Base-by-base conservation (phyloP, 2,113 vertebrate genomes). In the Astur gentilis region DNA sequence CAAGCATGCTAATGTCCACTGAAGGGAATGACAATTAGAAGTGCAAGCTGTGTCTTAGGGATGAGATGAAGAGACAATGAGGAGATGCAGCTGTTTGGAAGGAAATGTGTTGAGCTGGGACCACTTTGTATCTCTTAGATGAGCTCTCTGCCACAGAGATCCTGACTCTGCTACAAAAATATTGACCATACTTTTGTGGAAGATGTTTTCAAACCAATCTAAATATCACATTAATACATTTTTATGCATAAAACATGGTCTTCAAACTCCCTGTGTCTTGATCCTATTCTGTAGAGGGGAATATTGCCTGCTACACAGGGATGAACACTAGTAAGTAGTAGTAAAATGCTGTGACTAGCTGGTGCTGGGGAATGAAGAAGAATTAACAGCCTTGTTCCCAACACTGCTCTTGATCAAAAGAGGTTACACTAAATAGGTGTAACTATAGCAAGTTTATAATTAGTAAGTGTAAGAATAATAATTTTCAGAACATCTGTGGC, bases 1-100 rank as follows among this genome's bases (percentile, higher is more conserved):
- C 78, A 93, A 95, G 87, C 71, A 70, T 77, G 73, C 81, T 94
- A 94, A 95, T 87, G 91, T 83, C 78, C 78, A 36, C 45, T 73
- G 71, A 94, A 96, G 78, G 75, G 78, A 96, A 95, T 40, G 42
- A 88, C 75, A 95, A 95, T 93, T 89, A 94, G 17, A 94, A 89
- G 54, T 58, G n/a, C 49, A 67, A 94, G 83, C 62, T 89, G 77
- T 76, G 22, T 94, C 88, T 90, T 40, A 77, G 84, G 82, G 73
- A 95, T 31, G 44, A 83, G 65, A 72, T 81, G 78, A 85, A 88
- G 75, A 73, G 77, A 80, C 50, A 73, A 42, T 26, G 62, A 80
- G 67, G 60, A 91, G 65, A 89, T 92, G 66, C 44, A 94, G 67
- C 61, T 88, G 70, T 77, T 80, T 65, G 70, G 55, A 95, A 93